These are phyloP conservation scores for Lasioglossum calceatum DNA, from an alignment of 2,888 invertebrate species.

Conservation along the genomic window DNA sequence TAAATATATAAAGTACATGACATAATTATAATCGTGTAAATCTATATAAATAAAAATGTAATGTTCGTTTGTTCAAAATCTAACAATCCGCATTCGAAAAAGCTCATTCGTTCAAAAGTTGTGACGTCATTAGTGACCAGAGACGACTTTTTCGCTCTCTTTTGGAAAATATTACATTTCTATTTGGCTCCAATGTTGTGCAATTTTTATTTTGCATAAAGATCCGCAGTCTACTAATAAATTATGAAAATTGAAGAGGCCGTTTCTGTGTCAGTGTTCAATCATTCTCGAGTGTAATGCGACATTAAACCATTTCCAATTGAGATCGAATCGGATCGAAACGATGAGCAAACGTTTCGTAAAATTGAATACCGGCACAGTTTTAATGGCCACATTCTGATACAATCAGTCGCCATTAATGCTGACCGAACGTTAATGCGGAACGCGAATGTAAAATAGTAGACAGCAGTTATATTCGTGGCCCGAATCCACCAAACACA, in stretches of 20 bases:
- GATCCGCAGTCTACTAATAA: neutral
- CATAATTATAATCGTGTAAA: no score
- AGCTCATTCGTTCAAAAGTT: no score
- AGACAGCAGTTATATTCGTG: neutral
- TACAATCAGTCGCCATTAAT: neutral
- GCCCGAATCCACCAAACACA: neutral
- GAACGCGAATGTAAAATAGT: neutral
- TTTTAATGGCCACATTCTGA: neutral
- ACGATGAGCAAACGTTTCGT: neutral
- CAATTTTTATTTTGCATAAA: no score
- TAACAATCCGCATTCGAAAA: no score
- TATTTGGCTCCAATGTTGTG: no score
- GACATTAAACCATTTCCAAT: neutral
- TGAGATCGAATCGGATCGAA: neutral
- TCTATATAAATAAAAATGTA: no score
- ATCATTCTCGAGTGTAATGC: neutral
- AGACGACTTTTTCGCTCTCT: no score
- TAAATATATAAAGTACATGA: no score
- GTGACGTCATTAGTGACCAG: no score
- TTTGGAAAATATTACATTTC: no score
- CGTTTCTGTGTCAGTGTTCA: neutral
- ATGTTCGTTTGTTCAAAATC: no score
- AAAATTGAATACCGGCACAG: neutral
- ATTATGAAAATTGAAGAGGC: neutral
- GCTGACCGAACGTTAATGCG: neutral